Conservation (phyloP, 2,113 vertebrate species). For the Sylvietta virens region DNA sequence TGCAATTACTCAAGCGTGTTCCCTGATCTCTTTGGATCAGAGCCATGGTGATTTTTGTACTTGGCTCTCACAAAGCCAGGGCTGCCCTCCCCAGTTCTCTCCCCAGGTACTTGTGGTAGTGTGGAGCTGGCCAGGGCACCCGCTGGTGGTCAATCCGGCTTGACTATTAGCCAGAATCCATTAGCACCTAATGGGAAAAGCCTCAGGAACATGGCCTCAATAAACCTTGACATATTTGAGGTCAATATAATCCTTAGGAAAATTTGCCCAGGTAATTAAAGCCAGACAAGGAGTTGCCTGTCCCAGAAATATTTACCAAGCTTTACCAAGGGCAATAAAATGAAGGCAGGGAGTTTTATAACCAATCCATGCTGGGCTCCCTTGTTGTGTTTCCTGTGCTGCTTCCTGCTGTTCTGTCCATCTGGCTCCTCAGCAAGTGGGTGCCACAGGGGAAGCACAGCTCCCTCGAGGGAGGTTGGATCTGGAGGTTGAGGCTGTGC, state of each 20-base stretch:
- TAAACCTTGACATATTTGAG: conserved; percentile 60
- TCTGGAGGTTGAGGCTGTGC: neutral
- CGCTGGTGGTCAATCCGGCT: conserved; percentile 30
- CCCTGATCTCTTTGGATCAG: conserved; percentile 30
- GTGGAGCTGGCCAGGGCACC: conserved; percentile 3
- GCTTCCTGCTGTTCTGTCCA: neutral
- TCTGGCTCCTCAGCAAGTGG: neutral
- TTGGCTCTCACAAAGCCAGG: neutral
- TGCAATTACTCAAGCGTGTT: neutral
- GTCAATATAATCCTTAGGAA: conserved; percentile 58
- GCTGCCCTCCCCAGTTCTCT: conserved; percentile 10
- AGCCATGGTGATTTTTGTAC: conserved; percentile 11
- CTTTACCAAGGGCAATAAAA: conserved; percentile 27
- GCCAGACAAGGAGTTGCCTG: conserved; percentile 52
- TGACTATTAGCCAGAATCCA: conserved; percentile 59
- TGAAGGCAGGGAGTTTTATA: neutral
- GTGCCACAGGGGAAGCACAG: neutral
- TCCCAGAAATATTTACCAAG: conserved; percentile 32
- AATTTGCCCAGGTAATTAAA: conserved; percentile 65
- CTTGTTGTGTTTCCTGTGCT: neutral
- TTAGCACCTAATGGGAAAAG: conserved; percentile 61
- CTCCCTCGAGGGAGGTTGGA: neutral
- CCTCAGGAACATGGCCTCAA: conserved; percentile 55
- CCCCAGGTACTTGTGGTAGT: conserved; percentile 43
- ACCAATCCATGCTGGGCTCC: neutral